These are phyloP conservation scores for Cylindroiulus punctatus DNA, from an alignment of 2,888 invertebrate species.

Conservation along the genomic window DNA sequence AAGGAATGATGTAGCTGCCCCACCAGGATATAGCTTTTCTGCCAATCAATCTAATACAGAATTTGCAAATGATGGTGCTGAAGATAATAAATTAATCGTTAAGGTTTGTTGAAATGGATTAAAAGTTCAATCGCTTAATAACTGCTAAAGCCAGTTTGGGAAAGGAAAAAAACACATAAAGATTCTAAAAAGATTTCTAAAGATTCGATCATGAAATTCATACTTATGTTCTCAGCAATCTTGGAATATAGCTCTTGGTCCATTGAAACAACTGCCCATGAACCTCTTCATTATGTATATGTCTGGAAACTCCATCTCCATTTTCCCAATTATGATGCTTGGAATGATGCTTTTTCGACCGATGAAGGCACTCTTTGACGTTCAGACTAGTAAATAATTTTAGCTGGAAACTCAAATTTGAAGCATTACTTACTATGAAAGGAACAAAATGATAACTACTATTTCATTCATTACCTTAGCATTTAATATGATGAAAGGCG, in stretches of 20 bases:
- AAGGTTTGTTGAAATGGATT: slow-evolving; percentile 69
- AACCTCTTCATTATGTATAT: slow-evolving; percentile 99
- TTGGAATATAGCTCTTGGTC: slow-evolving; percentile 95
- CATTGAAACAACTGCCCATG: slow-evolving; percentile 94
- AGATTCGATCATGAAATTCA: background rate
- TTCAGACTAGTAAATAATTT: slow-evolving; percentile 69
- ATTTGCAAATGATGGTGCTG: slow-evolving; percentile 74
- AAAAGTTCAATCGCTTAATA: background rate
- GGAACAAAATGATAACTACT: background rate
- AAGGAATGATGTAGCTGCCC: slow-evolving; percentile 74
- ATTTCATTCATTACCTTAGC: slow-evolving; percentile 67
- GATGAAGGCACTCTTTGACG: slow-evolving; percentile 91
- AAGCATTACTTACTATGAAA: background rate
- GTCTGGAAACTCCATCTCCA: slow-evolving; percentile 99
- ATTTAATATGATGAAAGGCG: slow-evolving; percentile 94
- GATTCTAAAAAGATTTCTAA: background rate
- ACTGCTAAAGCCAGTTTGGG: too few relatives aligned
- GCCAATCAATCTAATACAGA: slow-evolving; percentile 79
- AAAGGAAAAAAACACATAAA: too few relatives aligned
- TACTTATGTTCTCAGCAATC: slow-evolving; percentile 73
- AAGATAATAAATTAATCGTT: slow-evolving; percentile 84
- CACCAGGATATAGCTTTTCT: slow-evolving; percentile 85
- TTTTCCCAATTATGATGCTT: slow-evolving; percentile 99
- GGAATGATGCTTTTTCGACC: slow-evolving; percentile 98
- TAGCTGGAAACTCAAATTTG: background rate